Conservation (phyloP, 2,113 vertebrate genomes). For the Sprattus sprattus region DNA sequence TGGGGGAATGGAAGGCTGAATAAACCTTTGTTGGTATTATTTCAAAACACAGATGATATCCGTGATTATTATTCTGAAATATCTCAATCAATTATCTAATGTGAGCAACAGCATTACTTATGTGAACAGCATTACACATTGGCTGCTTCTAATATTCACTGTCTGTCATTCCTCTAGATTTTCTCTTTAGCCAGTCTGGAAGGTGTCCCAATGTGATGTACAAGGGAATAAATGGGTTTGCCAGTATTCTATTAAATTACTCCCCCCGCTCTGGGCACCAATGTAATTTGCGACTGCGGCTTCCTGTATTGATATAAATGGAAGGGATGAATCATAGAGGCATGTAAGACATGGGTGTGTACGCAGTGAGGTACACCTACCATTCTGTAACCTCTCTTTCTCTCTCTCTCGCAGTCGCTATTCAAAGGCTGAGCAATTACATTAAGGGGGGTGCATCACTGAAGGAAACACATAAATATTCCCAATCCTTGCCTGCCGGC, state of each 20-base stretch:
- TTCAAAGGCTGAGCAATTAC: slow-evolving; percentile 65
- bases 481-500: slow-evolving; percentile 64
- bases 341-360: slow-evolving; percentile 64
- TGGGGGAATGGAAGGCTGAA: not conserved
- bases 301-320: slow-evolving; percentile 85
- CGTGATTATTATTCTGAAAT: not conserved
- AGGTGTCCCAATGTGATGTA: slow-evolving; percentile 57
- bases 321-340: slow-evolving; percentile 64
- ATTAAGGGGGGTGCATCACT: slow-evolving; percentile 71
- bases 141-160: slow-evolving; percentile 17
- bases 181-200: slow-evolving; percentile 31
- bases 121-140: not conserved
- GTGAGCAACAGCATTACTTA: not conserved
- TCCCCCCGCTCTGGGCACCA: slow-evolving; percentile 79
- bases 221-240: slow-evolving; percentile 72
- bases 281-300: slow-evolving; percentile 82
- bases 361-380: slow-evolving; percentile 70
- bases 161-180: slow-evolving; percentile 60
- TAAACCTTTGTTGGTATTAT: not conserved
- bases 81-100: not conserved
- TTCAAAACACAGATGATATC: not conserved
- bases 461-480: slow-evolving; percentile 75
- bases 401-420: not conserved
- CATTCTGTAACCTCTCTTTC: not conserved
- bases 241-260: slow-evolving; percentile 81